These are phyloP conservation scores for Plecotus auritus DNA, from an alignment of 2,113 vertebrate species.

Conservation along the genomic window DNA sequence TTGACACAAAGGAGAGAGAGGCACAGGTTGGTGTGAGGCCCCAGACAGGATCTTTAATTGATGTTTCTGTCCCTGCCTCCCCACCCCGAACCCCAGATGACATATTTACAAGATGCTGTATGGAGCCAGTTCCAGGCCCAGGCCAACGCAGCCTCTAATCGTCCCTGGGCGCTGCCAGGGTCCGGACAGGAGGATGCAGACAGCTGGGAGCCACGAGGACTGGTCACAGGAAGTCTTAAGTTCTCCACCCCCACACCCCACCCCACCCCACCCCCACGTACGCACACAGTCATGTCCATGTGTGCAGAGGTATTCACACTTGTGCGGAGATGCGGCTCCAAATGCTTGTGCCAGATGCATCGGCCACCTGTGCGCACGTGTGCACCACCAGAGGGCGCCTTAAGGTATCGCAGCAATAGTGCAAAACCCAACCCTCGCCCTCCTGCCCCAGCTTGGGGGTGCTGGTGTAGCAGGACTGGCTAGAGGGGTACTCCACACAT, in stretches of 20 bases:
- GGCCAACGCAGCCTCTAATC: background rate
- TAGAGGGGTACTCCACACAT: background rate
- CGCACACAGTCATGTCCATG: background rate
- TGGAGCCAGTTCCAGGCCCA: background rate
- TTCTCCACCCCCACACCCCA: background rate
- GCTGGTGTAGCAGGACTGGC: background rate
- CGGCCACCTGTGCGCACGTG: background rate
- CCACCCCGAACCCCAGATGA: constrained; percentile 40
- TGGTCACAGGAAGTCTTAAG: background rate
- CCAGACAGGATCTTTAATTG: constrained; percentile 61
- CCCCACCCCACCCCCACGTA: background rate
- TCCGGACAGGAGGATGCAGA: background rate
- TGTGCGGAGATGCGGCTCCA: constrained; percentile 9
- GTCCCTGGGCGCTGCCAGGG: background rate
- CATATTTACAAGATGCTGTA: constrained; percentile 57
- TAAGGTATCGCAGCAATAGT: background rate
- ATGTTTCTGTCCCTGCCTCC: constrained; percentile 41
- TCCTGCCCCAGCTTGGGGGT: background rate
- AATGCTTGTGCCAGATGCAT: background rate
- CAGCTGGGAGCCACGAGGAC: background rate
- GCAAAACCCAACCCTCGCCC: background rate
- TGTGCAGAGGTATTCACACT: constrained; percentile 33
- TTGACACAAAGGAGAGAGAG: constrained; percentile 26
- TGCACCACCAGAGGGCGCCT: background rate
- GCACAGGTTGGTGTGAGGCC: constrained; percentile 21